These are phyloP conservation scores for Clinocottus analis DNA, from an alignment of 2,113 vertebrate species.

Conservation along the genomic window DNA sequence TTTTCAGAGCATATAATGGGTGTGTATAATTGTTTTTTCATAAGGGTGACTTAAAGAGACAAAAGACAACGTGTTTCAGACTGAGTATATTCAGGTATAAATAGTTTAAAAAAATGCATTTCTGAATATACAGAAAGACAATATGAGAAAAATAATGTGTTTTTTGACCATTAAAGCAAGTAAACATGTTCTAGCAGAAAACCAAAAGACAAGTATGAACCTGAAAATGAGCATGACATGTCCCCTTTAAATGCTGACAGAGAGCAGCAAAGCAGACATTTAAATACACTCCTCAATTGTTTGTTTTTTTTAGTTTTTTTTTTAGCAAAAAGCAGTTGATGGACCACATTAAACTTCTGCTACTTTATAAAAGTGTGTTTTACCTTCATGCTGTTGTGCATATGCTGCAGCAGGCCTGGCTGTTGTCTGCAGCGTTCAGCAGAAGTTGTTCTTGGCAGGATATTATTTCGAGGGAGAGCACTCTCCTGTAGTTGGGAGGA, in stretches of 20 bases:
- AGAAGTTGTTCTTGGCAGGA: slow-evolving; percentile 78
- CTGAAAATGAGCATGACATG: not conserved
- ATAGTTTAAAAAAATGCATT: no score
- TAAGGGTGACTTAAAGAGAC: not conserved
- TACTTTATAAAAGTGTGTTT: slow-evolving; percentile 31
- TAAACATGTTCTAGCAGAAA: not conserved
- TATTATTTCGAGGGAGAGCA: slow-evolving; percentile 74
- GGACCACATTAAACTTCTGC: not conserved
- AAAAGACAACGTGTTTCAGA: not conserved
- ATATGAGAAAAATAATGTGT: not conserved
- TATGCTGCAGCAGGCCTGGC: slow-evolving; percentile 33
- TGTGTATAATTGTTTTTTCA: no score
- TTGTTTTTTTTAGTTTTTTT: no score
- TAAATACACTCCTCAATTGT: slow-evolving; percentile 1
- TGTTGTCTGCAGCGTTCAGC: slow-evolving; percentile 69
- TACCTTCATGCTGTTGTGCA: slow-evolving; percentile 32
- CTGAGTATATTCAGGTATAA: not conserved
- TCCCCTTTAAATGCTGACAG: not conserved
- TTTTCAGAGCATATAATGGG: no score
- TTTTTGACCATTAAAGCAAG: no score
- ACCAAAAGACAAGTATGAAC: not conserved
- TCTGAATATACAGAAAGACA: not conserved
- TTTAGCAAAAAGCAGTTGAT: not conserved
- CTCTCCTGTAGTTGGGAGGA: slow-evolving; percentile 69
- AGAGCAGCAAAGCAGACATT: not conserved